Percentiles rank a stretch among this genome's conserved stretches.
Evolutionary conservation across 1,140 invertebrate genomes (phyloP).

Genomic region (Drosophila pachea): DNA sequence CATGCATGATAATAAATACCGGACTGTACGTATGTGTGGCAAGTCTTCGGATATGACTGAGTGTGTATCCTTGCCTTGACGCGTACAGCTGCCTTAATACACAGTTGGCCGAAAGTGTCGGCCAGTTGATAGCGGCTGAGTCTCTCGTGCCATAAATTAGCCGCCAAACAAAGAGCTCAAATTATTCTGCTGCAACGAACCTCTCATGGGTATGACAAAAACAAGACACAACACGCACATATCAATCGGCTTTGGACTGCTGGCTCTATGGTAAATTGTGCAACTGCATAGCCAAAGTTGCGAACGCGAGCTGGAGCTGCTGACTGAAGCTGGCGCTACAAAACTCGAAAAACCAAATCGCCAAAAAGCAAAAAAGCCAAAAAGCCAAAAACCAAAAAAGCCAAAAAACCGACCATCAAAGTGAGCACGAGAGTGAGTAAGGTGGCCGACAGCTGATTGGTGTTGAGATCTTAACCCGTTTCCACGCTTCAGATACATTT

Average conservation of each 20-base stretch:
- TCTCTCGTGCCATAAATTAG: slow-evolving; percentile 70
- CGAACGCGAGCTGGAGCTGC: slow-evolving; percentile 16
- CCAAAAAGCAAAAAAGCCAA: slow-evolving; percentile 27
- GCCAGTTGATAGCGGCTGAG: too few species aligned
- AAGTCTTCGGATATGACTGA: slow-evolving; percentile 14
- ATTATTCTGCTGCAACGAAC: slow-evolving; percentile 71
- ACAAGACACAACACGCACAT: neutral
- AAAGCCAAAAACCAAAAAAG: neutral
- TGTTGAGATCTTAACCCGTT: slow-evolving; percentile 65
- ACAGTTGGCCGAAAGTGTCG: slow-evolving; percentile 13
- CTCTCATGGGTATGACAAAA: slow-evolving; percentile 31
- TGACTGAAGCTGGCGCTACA: too few species aligned
- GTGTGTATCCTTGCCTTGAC: slow-evolving; percentile 68
- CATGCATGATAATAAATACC: slow-evolving; percentile 43
- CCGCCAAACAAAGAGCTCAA: slow-evolving; percentile 55
- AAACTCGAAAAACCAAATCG: too few species aligned
- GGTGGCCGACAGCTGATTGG: slow-evolving; percentile 51
- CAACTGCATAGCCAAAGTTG: slow-evolving; percentile 47
- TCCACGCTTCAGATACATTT: slow-evolving; percentile 37
- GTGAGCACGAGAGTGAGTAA: slow-evolving; percentile 51
- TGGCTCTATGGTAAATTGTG: slow-evolving; percentile 32
- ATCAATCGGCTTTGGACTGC: slow-evolving; percentile 7
- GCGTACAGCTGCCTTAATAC: slow-evolving; percentile 19
- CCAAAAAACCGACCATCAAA: neutral
- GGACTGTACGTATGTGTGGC: slow-evolving; percentile 6